Percentiles rank a stretch among this genome's conserved stretches.
These are phyloP conservation scores for Ophthalmolycus amberensis DNA, from an alignment of 2,113 vertebrate species.

Conservation along the genomic window DNA sequence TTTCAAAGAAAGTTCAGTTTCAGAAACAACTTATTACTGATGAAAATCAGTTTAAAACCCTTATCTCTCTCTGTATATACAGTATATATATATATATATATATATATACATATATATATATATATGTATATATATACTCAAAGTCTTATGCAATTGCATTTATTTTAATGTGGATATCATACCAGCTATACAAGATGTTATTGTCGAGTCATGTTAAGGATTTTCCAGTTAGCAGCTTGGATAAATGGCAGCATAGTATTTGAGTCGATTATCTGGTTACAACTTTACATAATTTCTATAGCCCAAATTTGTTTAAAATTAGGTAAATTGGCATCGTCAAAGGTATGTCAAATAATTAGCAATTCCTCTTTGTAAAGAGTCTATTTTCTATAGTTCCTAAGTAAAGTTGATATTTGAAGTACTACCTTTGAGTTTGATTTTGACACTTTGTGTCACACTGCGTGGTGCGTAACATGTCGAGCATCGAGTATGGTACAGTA, in stretches of 20 bases:
- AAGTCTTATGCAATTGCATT: neutral
- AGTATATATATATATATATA: too few species aligned
- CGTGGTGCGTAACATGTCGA: constrained; percentile 26
- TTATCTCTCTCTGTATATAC: neutral
- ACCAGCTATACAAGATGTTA: neutral
- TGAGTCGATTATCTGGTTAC: neutral
- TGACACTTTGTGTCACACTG: constrained; percentile 6
- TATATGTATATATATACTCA: neutral
- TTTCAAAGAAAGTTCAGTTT: constrained; percentile 29
- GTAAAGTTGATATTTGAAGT: neutral
- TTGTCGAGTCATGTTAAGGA: neutral
- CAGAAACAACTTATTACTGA: constrained; percentile 9
- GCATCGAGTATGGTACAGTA: constrained; percentile 4
- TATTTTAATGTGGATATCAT: constrained; percentile 9
- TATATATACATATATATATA: too few species aligned
- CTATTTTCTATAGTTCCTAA: neutral
- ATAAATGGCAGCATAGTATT: neutral
- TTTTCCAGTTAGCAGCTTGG: neutral
- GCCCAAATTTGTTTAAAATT: neutral
- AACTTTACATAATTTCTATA: neutral
- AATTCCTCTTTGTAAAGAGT: neutral
- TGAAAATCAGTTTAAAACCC: constrained; percentile 19
- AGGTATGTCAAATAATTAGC: neutral
- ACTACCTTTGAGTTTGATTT: constrained; percentile 13
- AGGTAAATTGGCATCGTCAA: neutral